Base-by-base conservation (phyloP, 1,140 invertebrate species). In the Bombus waltoni region DNA sequence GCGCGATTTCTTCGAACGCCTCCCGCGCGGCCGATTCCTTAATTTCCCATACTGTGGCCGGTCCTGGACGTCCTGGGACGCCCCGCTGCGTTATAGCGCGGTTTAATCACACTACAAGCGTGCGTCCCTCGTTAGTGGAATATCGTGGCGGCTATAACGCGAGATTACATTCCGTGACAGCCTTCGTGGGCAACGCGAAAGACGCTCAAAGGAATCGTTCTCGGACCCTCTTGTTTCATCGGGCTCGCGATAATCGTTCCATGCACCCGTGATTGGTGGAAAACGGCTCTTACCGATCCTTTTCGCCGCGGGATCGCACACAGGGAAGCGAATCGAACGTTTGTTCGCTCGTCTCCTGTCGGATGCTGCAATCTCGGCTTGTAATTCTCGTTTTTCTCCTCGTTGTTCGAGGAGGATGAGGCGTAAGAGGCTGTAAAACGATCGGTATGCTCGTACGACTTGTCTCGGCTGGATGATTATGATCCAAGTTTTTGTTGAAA, bases 41-140 rank as follows among this genome's bases (percentile, higher is more conserved):
- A 89, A 89, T 89, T 90, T 83, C 80, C 82, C 70, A 86, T 85
- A 86, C 88, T 86, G 80, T 85, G 44, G 85, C 74, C 72, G 74
- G 77, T 86, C 77, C 73, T 62, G 44, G 81, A 80, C 86, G 87
- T 92, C 86, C 83, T 74, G 57, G 47, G 80, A 35, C 85, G 62
- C 66, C 87, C 88, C 68, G 90, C 82, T 83, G 89, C 79, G 89
- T 90, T 89, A 91, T 88, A 91, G 79, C 88, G 86, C 76, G 81
- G 91, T 93, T 93, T 93, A 93, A 93, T 93, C 92, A 91, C 92
- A 88, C 91, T 90, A 90, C 92, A 87, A 92, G 89, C 87, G 81
- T 87, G 86, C 90, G 88, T 93, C 89, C 88, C 92, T 93, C 92
- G 92, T 93, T 93, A 93, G 92, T 87, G 92, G 88, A 84, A 92